Percentiles rank a stretch among this genome's conserved stretches.
Evolutionary conservation across 2,797 vertebrate genomes (phyloP).

Genomic region (Leptodactylus fallax): DNA sequence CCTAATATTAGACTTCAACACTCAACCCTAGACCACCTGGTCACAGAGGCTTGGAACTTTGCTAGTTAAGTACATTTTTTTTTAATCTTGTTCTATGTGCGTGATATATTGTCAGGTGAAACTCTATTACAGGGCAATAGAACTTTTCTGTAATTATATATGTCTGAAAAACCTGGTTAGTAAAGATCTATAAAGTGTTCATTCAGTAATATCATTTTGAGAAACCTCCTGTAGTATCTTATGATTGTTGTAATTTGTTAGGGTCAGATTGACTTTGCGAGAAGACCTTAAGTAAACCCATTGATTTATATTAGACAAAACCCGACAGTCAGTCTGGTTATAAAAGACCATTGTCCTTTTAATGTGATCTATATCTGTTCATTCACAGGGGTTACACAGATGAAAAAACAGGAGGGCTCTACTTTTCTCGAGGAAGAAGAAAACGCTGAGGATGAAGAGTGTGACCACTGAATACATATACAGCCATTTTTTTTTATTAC

Average conservation of each 20-base stretch:
- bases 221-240: background rate
- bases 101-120: too few species aligned
- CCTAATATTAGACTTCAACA: too few species aligned
- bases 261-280: background rate
- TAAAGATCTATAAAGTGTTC: too few species aligned
- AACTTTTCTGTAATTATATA: too few species aligned
- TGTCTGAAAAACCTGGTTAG: too few species aligned
- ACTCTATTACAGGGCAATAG: too few species aligned
- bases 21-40: too few species aligned
- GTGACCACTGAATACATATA: constrained; percentile 71
- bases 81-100: too few species aligned
- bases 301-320: constrained; percentile 14
- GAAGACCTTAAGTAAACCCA: background rate
- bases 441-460: constrained; percentile 79
- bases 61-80: too few species aligned
- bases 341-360: constrained; percentile 35
- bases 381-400: constrained; percentile 81
- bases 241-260: background rate
- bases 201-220: background rate
- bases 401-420: constrained; percentile 79
- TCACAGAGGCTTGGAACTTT: too few species aligned
- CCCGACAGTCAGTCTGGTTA: fast-evolving
- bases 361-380: constrained; percentile 67
- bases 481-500: background rate
- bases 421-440: constrained; percentile 83